Percentiles rank a stretch among this genome's conserved stretches.
Conservation (phyloP, 2,797 vertebrate species). For the Notoglanidium macrostoma region DNA sequence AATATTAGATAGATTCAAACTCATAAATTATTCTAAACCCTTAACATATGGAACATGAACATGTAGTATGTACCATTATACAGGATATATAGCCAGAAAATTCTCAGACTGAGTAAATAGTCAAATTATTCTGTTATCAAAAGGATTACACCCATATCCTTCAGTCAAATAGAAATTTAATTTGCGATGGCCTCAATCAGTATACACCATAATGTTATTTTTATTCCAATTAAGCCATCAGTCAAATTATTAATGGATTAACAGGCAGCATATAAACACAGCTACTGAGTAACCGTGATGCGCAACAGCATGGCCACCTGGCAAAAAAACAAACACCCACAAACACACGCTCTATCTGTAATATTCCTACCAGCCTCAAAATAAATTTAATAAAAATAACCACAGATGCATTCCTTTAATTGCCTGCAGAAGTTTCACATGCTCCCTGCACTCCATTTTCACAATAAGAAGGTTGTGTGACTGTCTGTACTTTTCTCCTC, state of each 20-base stretch:
- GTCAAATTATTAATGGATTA: conserved; percentile 6
- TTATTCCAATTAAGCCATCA: conserved; percentile 2
- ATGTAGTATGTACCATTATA: not conserved
- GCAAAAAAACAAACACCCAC: conserved; percentile 10
- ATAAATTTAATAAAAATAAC: conserved; percentile 21
- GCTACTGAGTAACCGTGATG: not conserved
- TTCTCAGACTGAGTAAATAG: not conserved
- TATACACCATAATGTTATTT: conserved; percentile 3
- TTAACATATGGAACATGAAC: not conserved
- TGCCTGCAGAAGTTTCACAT: conserved; percentile 29
- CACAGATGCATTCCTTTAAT: conserved; percentile 3
- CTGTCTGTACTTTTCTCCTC: not conserved
- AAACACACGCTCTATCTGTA: conserved; percentile 6
- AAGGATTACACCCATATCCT: not conserved
- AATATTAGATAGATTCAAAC: not conserved
- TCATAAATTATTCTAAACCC: not conserved
- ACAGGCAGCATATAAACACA: not conserved
- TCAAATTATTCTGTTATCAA: not conserved
- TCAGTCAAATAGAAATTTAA: not conserved
- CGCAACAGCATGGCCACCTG: not conserved
- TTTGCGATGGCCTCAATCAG: not conserved
- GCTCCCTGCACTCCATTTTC: conserved; percentile 14
- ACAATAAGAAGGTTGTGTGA: conserved; percentile 25
- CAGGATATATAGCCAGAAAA: not conserved
- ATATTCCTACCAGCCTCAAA: conserved; percentile 5